Conservation (phyloP, 1,140 invertebrate species). For the Hycleus phaleratus region DNA sequence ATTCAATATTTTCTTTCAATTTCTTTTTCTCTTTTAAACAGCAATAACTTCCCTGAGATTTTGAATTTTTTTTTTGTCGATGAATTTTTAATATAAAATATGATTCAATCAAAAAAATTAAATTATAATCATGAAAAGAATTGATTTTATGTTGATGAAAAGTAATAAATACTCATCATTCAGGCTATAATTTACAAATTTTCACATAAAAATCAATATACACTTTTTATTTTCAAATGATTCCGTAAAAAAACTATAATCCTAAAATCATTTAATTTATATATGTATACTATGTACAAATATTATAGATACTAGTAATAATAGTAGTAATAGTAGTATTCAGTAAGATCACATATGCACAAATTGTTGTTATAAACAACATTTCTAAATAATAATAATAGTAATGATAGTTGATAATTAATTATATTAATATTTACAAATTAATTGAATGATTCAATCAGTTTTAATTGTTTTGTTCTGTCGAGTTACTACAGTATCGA, state of each 20-base stretch:
- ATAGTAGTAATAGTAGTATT: constrained; percentile 6
- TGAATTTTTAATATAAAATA: too few relatives aligned
- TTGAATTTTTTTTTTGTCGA: too few relatives aligned
- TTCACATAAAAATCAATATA: constrained; percentile 29
- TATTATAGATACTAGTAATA: too few relatives aligned
- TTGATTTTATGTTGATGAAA: background rate
- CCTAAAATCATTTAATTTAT: constrained; percentile 11
- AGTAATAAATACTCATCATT: constrained; percentile 11
- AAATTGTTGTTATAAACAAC: constrained; percentile 5
- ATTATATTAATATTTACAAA: background rate
- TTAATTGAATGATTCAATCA: background rate
- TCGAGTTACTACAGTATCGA: too few relatives aligned
- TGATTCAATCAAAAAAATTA: too few relatives aligned
- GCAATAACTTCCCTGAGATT: background rate
- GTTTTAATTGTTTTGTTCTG: constrained; percentile 5
- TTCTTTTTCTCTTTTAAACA: background rate
- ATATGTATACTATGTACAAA: constrained; percentile 25
- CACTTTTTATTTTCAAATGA: too few relatives aligned
- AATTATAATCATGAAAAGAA: constrained; percentile 1
- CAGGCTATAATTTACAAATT: constrained; percentile 36
- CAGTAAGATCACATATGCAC: constrained; percentile 23
- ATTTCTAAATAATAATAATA: too few relatives aligned
- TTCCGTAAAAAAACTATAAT: constrained; percentile 37
- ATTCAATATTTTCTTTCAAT: too few relatives aligned
- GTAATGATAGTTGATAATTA: background rate